Percentiles rank a stretch among this genome's conserved stretches.
phyloP scores from a whole-genome alignment of 1,140 invertebrate species.

The Aporrectodea caliginosa region DNA sequence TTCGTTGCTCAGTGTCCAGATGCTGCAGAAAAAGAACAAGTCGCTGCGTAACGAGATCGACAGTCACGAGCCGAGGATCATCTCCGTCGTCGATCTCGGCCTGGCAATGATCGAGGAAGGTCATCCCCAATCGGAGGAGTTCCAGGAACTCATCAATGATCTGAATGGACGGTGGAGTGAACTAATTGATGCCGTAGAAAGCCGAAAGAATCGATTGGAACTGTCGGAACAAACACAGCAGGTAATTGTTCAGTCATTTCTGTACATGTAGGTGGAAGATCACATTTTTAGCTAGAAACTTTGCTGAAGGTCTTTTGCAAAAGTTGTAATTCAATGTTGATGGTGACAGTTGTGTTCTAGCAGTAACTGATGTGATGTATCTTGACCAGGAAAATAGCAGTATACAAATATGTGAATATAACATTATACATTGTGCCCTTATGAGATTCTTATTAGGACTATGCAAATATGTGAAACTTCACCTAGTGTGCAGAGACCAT shows the following conservation, averaged over 20 bases:
- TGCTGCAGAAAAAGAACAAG: constrained; percentile 95
- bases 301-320: too few relatives aligned
- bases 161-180: constrained; percentile 83
- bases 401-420: too few relatives aligned
- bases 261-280: too few relatives aligned
- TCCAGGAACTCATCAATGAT: constrained; percentile 80
- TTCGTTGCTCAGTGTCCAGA: constrained; percentile 94
- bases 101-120: constrained; percentile 91
- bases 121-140: constrained; percentile 85
- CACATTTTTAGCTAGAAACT: too few relatives aligned
- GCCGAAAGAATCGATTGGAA: constrained; percentile 64
- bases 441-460: too few relatives aligned
- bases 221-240: constrained; percentile 70
- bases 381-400: too few relatives aligned
- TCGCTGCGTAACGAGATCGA: constrained; percentile 72
- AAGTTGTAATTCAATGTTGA: too few relatives aligned
- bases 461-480: too few relatives aligned
- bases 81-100: constrained; percentile 75
- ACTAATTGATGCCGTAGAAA: constrained; percentile 77
- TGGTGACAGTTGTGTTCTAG: too few relatives aligned
- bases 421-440: too few relatives aligned
- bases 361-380: too few relatives aligned
- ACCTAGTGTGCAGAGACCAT: too few relatives aligned
- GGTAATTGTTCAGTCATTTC: constrained; percentile 45
- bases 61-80: constrained; percentile 94